Evolutionary conservation across 2,888 invertebrate genomes (phyloP), one percentile per base, ranked within the genome.

Genomic region (Prostheceraeus crozeri): DNA sequence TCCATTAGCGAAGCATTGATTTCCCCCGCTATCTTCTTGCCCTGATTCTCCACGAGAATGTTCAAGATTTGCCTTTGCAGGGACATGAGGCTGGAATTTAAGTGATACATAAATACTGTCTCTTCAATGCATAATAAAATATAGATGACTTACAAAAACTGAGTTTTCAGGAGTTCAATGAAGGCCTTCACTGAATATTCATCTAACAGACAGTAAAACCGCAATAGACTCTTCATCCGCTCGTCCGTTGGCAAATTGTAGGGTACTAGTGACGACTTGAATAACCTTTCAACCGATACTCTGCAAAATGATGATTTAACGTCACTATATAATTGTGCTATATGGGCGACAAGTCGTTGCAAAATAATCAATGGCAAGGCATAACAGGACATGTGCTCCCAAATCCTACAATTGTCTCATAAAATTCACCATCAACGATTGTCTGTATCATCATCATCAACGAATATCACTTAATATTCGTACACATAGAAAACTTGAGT

Each of bases 261-360:
- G 0, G 94, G 94, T 48, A 96, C 93, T 58, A 96, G 80, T 61
- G 89, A 91, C 6, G 90, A 93, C 72, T 94, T 93, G 36, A 96
- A 76, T 27, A 94, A 80, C 66, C 93, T 81, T 76, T 96, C 94
- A 1, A 94, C 93, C 57, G 94, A 75, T 55, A 94, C 78, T 69
- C 81, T 78, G 67, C 19, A 66, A 62, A 35, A 60, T 10, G 46
- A 6, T 57, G 23, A 25, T n/a, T n/a, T n/a, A n/a, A n/a, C n/a
- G n/a, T n/a, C n/a, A n/a, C n/a, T n/a, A n/a, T n/a, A n/a, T n/a
- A n/a, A n/a, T n/a, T n/a, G n/a, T n/a, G n/a, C n/a, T n/a, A n/a
- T n/a, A n/a, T n/a, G n/a, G n/a, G n/a, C n/a, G n/a, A n/a, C n/a
- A n/a, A n/a, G n/a, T n/a, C n/a, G n/a, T n/a, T n/a, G n/a, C n/a